Conservation (phyloP, 2,113 vertebrate species). For the Channa argus region DNA sequence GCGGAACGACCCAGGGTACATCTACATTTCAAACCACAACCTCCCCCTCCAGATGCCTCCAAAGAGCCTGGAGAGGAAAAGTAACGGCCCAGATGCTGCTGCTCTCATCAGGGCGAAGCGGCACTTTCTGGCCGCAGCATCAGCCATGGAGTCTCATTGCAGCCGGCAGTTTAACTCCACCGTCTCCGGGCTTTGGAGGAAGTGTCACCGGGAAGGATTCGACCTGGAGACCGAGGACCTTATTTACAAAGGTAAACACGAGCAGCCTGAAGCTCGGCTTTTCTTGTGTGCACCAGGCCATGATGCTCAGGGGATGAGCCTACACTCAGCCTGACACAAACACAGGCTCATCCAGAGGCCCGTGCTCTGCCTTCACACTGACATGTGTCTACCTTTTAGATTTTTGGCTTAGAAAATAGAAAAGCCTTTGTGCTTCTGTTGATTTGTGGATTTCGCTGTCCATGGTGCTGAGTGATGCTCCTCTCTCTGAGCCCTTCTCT, state of each 20-base stretch:
- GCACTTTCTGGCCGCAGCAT: conserved; percentile 79
- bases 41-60: conserved; percentile 89
- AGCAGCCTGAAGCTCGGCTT: conserved; percentile 21
- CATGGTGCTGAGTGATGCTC: conserved; percentile 65
- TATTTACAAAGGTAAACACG: conserved; percentile 87
- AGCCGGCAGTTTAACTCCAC: conserved; percentile 92
- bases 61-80: conserved; percentile 74
- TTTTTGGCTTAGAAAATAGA: not conserved
- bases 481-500: not conserved
- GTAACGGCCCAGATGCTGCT: conserved; percentile 63
- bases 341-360: conserved; percentile 21
- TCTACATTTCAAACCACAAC: conserved; percentile 90
- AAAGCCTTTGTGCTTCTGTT: not conserved
- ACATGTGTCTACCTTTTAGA: not conserved
- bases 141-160: conserved; percentile 89
- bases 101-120: conserved; percentile 74
- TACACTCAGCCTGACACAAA: conserved; percentile 43
- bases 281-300: conserved; percentile 54
- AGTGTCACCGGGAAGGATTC: conserved; percentile 89
- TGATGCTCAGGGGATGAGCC: conserved; percentile 58
- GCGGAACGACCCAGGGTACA: conserved; percentile 90
- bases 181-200: conserved; percentile 90
- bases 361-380: not conserved
- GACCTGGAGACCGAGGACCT: conserved; percentile 92
- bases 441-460: conserved; percentile 44